Base-by-base conservation (phyloP, 2,113 vertebrate genomes). In the Zosterops lateralis region DNA sequence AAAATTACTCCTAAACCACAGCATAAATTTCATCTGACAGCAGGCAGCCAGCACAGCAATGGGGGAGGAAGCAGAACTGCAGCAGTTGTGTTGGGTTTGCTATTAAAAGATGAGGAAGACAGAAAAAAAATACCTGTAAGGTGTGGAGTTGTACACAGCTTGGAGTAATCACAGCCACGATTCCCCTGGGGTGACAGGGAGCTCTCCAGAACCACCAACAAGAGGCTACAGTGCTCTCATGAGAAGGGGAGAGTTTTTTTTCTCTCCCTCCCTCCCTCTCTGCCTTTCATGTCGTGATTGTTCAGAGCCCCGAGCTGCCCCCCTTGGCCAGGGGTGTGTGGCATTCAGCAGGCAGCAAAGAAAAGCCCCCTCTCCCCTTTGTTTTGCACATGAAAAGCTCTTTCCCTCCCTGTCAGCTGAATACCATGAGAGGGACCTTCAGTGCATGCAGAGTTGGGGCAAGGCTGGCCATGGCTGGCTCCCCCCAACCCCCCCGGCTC, bases 11-110 rank as follows among this genome's bases (percentile, higher is more conserved):
- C 70, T 73, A 91, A 96, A 95, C 93, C 93, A 50, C 89, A 93
- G 93, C 94, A 92, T 96, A 95, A 94, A 95, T 95, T 93, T 95
- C 62, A 62, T 58, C 62, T 93, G 96, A 94, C 95, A 97, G 62
- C 76, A 87, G 74, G 14, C 75, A 83, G 58, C 22, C 74, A 25
- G 74, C 3, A 40, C 54, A 58, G 22, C 14, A 17, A 70, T 78
- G 3, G 18, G 13, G 76, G 47, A 42, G 53, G 92, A 66, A 87
- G 70, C 44, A 4, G 44, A 48, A 38, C 87, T 76, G 75, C 56
- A n/a, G 13, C 29, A 10, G 53, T 80, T 25, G 56, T 92, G 86
- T 40, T 92, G 85, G 65, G 45, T 75, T 96, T 80, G 67, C 86
- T 95, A 42, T 93, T 92, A 93, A 93, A 96, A 92, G 86, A 78